Evolutionary conservation across 2,888 invertebrate species (phyloP).

Genomic region (Fissipunctia ypsillon): DNA sequence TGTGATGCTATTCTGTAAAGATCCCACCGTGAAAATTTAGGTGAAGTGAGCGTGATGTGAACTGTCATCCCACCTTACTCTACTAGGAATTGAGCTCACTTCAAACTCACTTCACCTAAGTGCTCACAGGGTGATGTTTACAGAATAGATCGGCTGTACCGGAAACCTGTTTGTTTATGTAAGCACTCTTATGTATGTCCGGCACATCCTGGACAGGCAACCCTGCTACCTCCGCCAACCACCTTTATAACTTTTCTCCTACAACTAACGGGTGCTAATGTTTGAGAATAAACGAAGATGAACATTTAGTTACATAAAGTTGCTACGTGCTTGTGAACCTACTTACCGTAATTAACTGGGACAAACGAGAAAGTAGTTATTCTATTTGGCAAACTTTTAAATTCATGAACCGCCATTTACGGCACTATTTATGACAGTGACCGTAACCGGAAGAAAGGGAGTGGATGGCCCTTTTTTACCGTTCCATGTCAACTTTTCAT

Average conservation of each 20-base stretch:
- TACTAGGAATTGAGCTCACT: no score
- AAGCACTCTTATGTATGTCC: no score
- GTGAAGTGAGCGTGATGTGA: no score
- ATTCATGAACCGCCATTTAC: not conserved
- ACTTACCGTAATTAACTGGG: not conserved
- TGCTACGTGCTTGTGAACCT: not conserved
- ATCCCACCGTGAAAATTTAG: no score
- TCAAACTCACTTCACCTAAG: no score
- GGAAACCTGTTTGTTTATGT: no score
- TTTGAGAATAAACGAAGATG: not conserved
- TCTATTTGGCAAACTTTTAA: not conserved
- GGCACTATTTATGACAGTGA: not conserved
- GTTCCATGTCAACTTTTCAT: not conserved
- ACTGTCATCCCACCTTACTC: no score
- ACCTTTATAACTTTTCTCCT: not conserved
- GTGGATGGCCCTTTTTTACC: not conserved
- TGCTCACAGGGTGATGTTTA: no score
- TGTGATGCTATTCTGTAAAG: no score
- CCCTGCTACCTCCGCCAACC: not conserved
- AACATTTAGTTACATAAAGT: not conserved
- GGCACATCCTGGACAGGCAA: not conserved
- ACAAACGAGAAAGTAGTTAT: not conserved
- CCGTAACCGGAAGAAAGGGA: not conserved
- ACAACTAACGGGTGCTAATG: not conserved
- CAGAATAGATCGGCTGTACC: no score